Base-by-base conservation (phyloP, 2,888 invertebrate genomes). In the Hirtodrosophila alboralis region DNA sequence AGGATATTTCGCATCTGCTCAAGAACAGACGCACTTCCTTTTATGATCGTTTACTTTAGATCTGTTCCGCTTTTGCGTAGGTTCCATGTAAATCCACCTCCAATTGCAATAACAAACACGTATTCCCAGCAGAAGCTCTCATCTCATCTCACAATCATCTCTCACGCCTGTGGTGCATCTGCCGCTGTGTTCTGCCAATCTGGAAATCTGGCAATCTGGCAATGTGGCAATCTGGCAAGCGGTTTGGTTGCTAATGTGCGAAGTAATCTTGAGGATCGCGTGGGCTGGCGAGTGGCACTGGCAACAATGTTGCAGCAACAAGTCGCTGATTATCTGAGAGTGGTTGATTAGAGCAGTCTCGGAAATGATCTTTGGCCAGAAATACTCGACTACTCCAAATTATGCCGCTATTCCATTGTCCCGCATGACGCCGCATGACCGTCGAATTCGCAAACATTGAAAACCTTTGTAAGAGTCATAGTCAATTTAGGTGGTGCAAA, bases 241-340 rank as follows among this genome's bases (percentile, higher is more conserved):
- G 51, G 41, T 41, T 59, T 64, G 73, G 23, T 49, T 71, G 74
- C 65, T 74, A 80, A 80, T 84, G 80, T 80, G 80, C 60, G 58
- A 76, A 68, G 65, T 34, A 27, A 38, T 52, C 37, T 73, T 16
- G 48, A 38, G 56, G 51, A 56, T 41, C 33, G 80, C 77, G 79
- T 84, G 80, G 84, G 81, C 27, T 26, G 48, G 23, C 43, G 63
- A 54, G 57, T 62, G 23, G 23, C 23, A 6, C 6, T 23, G 16
- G 68, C 62, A 71, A 27, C 81, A 77, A 37, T 47, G 78, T 71
- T 66, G 78, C 62, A 38, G 48, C 51, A 60, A 59, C 62, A 74
- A 62, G 52, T 64, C 49, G 69, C 59, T 68, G 79, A 79, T 84
- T 79, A 83, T 65, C 61, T 23, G 44, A 18, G 61, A 41, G 52